Percentiles rank a stretch among this genome's conserved stretches.
These are phyloP conservation scores for Mus caroli DNA, from an alignment of 2,797 vertebrate species.

Conservation along the genomic window DNA sequence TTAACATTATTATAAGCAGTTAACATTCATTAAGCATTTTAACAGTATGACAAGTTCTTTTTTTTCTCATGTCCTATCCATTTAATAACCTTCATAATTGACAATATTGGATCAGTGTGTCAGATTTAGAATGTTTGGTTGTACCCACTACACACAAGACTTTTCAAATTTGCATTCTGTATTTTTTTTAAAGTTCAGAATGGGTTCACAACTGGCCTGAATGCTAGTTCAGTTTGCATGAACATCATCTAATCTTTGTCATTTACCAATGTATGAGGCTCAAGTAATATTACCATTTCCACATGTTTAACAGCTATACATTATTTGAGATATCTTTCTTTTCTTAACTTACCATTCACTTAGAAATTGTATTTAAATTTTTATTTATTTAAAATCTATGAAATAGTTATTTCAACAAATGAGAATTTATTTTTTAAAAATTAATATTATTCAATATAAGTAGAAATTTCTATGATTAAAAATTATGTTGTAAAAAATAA, in stretches of 20 bases:
- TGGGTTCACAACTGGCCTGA: no score
- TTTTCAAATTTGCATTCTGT: no score
- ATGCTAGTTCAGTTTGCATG: not conserved
- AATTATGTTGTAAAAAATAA: not conserved
- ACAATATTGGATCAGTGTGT: no score
- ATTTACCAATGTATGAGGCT: not conserved
- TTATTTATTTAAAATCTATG: slow-evolving; percentile 19
- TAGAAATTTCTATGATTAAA: not conserved
- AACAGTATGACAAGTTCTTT: not conserved
- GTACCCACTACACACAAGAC: no score
- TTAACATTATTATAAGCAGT: slow-evolving; percentile 17
- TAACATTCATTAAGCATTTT: slow-evolving; percentile 43
- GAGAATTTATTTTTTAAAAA: slow-evolving; percentile 13
- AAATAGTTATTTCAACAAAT: not conserved
- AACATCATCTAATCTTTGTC: not conserved
- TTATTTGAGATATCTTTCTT: not conserved
- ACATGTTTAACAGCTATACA: not conserved
- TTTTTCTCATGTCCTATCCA: no score
- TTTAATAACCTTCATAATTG: no score
- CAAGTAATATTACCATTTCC: not conserved
- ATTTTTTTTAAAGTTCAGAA: no score
- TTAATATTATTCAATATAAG: not conserved
- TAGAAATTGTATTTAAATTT: not conserved
- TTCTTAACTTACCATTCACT: not conserved
- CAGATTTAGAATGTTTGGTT: no score